phyloP scores from a whole-genome alignment of 2,797 vertebrate species.

The Chelmon rostratus region DNA sequence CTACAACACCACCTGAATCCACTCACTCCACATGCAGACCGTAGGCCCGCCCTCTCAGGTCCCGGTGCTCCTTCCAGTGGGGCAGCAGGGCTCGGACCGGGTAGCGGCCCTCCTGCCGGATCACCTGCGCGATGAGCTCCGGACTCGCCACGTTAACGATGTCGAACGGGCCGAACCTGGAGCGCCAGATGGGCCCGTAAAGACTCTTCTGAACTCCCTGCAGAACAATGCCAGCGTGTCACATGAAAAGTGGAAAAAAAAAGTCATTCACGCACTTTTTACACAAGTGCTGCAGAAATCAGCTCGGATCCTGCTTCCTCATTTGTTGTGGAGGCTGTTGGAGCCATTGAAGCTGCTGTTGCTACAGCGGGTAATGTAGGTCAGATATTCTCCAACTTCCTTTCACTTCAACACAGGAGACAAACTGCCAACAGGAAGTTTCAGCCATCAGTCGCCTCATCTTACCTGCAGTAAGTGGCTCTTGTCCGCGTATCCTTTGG shows the following conservation, averaged over 20 bases:
- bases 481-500: slow-evolving; percentile 81
- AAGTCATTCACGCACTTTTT: neutral
- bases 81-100: slow-evolving; percentile 78
- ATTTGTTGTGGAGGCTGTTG: too few species aligned
- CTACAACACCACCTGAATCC: too few species aligned
- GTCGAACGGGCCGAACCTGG: slow-evolving; percentile 79
- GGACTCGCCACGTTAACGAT: slow-evolving; percentile 84
- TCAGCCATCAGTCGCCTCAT: too few species aligned
- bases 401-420: too few species aligned
- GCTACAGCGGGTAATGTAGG: too few species aligned
- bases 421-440: too few species aligned
- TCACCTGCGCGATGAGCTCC: slow-evolving; percentile 83
- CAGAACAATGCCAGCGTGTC: neutral
- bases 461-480: slow-evolving; percentile 81
- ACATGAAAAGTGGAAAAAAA: too few species aligned
- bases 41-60: slow-evolving; percentile 84
- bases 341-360: too few species aligned
- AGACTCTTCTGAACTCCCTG: slow-evolving; percentile 78
- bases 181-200: slow-evolving; percentile 87
- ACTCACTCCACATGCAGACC: slow-evolving; percentile 86
- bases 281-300: neutral
- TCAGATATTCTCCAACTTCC: too few species aligned
- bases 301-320: too few species aligned
- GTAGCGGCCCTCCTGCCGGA: slow-evolving; percentile 84
- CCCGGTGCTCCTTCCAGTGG: slow-evolving; percentile 88